Evolutionary conservation across 2,113 vertebrate genomes (phyloP).

Genomic region (Camelus dromedarius): DNA sequence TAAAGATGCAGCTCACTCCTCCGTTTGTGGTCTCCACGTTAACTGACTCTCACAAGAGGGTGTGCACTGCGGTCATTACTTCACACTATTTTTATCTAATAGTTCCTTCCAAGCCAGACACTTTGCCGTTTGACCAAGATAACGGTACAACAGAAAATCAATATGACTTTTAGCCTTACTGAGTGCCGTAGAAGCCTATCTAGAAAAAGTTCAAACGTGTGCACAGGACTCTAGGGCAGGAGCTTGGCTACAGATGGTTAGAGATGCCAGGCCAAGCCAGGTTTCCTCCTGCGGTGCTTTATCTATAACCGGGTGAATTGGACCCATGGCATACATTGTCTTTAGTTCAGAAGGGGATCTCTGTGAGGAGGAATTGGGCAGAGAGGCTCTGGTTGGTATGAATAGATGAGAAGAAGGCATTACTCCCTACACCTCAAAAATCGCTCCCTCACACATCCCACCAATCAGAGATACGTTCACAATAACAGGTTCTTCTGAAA

Average conservation of each 20-base stretch:
- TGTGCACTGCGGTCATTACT: not conserved
- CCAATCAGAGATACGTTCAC: not conserved
- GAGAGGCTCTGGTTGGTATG: not conserved
- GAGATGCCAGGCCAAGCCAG: not conserved
- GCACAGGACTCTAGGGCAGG: not conserved
- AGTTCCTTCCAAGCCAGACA: not conserved
- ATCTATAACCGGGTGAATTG: not conserved
- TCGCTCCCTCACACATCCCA: not conserved
- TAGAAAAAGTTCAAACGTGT: not conserved
- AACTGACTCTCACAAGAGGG: not conserved
- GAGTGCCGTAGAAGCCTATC: not conserved
- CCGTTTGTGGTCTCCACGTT: not conserved
- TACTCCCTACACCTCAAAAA: not conserved
- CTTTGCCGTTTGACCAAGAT: constrained; percentile 24
- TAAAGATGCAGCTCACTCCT: not conserved
- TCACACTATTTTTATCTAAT: not conserved
- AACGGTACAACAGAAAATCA: not conserved
- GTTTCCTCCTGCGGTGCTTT: not conserved
- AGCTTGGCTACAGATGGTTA: not conserved
- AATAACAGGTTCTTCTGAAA: not conserved
- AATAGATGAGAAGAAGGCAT: not conserved
- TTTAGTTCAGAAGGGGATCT: constrained; percentile 3
- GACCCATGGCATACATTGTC: not conserved
- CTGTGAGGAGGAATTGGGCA: not conserved
- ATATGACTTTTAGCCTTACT: not conserved